Base-by-base conservation (phyloP, 2,113 vertebrate species). In the Corythoichthys haematopterus region DNA sequence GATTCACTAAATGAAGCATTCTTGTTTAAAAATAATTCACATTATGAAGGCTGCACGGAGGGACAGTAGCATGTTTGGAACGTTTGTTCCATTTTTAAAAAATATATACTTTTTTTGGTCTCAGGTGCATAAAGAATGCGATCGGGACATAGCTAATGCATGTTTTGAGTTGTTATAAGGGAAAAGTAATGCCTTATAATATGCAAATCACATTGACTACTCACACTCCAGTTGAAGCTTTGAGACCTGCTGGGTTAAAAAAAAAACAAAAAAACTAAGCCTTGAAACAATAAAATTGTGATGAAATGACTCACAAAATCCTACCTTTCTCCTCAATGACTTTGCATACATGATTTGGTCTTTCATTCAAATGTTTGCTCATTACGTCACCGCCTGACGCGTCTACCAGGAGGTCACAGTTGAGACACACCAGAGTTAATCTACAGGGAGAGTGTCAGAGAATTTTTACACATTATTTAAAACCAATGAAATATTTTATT, bases 351-450 rank as follows among this genome's bases (percentile, higher is more conserved):
- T 99, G 97, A 86, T 87, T 84, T 35, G 92, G 89, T 67, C 84
- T 90, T 74, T 93, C 93, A 72, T 87, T 91, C 80, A 99, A 89
- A 87, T 99, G 97, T 58, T 91, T 90, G 69, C 93, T 93, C 97
- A 99, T 98, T 40, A 90, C 89, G 87, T 99, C 94, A 61, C 94
- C 88, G 14, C 89, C 91, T 78, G 91, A 93, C 69, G 88, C 92
- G 51, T 93, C 93, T 62, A 90, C 81, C 55, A 94, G 85, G 82
- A 95, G 95, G 79, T 96, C 93, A 86, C 97, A 99, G 88, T 93
- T 94, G 74, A 96, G 92, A 90, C 97, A 99, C 72, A 96, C 92
- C 40, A 97, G 86, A 38, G 93, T 95, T 67, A 94, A 82, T 84
- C 91, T 94, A 89, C 5, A 72, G 6, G 58, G 66, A 16, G n/a